Conservation (phyloP, 2,113 vertebrate genomes). For the Prinia subflava region DNA sequence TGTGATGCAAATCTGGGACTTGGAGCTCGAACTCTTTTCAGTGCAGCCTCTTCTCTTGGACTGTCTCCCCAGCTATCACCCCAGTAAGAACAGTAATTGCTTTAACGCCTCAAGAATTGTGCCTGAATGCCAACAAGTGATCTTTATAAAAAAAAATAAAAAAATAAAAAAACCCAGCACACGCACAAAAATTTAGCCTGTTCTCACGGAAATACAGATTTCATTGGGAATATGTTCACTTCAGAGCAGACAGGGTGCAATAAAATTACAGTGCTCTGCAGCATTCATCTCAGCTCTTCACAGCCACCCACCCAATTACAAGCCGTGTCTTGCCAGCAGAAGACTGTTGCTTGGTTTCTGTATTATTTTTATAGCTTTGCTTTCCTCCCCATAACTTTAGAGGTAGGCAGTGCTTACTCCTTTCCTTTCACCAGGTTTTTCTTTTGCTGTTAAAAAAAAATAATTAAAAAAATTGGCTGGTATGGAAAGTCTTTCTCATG, state of each 20-base stretch:
- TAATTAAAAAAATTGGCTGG: neutral
- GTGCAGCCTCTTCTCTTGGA: neutral
- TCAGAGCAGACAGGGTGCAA: conserved; percentile 27
- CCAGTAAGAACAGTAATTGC: neutral
- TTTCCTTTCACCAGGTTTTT: neutral
- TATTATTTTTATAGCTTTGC: conserved; percentile 60
- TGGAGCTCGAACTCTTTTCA: neutral
- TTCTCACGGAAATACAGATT: conserved; percentile 55
- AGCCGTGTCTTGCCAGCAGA: conserved; percentile 59
- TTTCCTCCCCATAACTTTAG: conserved; percentile 52
- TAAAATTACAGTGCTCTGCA: conserved; percentile 54
- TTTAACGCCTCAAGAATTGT: conserved; percentile 1
- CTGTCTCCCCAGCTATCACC: neutral
- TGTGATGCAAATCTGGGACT: neutral
- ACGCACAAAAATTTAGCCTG: neutral
- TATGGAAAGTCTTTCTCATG: neutral
- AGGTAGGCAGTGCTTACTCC: conserved; percentile 45
- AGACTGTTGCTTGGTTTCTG: conserved; percentile 64
- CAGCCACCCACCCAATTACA: conserved; percentile 59
- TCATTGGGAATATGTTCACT: conserved; percentile 34
- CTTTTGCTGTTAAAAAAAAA: neutral
- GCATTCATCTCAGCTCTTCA: conserved; percentile 48
- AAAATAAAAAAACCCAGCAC: neutral
- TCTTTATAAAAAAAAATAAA: neutral
- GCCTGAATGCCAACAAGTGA: conserved; percentile 37